phyloP scores from a whole-genome alignment of 1,140 invertebrate genomes.

The Neodiprion fabricii region DNA sequence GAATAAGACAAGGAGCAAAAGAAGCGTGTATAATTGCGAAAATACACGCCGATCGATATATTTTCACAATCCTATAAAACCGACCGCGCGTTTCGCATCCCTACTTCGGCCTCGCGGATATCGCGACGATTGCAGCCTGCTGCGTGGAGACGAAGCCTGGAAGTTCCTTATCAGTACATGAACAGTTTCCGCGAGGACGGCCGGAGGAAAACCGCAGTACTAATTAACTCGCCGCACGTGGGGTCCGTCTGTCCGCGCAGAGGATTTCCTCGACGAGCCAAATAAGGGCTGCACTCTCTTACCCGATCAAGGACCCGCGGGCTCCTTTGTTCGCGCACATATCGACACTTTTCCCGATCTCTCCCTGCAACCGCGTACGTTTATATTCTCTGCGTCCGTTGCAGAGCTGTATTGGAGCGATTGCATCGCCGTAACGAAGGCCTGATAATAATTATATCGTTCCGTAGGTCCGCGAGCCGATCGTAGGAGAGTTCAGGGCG shows the following conservation, averaged over 20 bases:
- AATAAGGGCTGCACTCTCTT: background rate
- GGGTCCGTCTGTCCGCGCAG: background rate
- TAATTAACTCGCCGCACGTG: background rate
- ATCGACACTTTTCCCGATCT: background rate
- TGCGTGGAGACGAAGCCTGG: too few relatives aligned
- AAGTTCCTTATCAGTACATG: background rate
- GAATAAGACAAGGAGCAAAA: too few relatives aligned
- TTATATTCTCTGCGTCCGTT: too few relatives aligned
- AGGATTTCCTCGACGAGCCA: background rate
- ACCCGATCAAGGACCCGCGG: background rate
- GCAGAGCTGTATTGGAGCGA: background rate
- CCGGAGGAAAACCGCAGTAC: background rate
- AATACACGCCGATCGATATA: too few relatives aligned
- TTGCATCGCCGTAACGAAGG: conserved; percentile 5
- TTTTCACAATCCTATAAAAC: too few relatives aligned
- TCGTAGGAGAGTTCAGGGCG: conserved; percentile 6
- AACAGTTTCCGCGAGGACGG: background rate
- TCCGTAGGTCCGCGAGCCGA: background rate
- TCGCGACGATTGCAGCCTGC: background rate
- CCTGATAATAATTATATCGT: conserved; percentile 7
- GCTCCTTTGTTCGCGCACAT: background rate
- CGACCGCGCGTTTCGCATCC: too few relatives aligned
- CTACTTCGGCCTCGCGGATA: background rate
- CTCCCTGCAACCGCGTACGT: background rate
- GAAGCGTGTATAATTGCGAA: too few relatives aligned